Conservation (phyloP, 1,140 invertebrate species). For the Drosophila sulfurigaster region DNA sequence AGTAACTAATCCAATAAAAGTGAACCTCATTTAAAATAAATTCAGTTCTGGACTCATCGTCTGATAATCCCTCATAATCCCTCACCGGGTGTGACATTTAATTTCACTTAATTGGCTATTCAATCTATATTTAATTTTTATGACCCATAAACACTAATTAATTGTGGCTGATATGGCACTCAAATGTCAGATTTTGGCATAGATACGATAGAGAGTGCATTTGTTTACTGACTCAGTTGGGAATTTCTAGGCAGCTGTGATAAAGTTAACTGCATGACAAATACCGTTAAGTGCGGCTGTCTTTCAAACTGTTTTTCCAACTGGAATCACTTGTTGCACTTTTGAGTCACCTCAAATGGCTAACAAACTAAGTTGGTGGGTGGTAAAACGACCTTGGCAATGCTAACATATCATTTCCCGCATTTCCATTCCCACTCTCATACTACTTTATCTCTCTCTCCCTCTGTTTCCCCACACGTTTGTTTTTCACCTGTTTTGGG, state of each 20-base stretch:
- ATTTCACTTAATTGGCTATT: slow-evolving; percentile 4
- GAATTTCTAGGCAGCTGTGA: neutral
- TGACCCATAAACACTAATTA: slow-evolving; percentile 19
- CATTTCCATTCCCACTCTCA: neutral
- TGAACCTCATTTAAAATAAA: neutral
- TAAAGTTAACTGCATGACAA: slow-evolving; percentile 24
- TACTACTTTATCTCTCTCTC: too few relatives aligned
- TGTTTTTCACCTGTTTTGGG: neutral
- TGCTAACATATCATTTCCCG: slow-evolving; percentile 14
- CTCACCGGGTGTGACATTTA: neutral
- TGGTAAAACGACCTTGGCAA: slow-evolving; percentile 18
- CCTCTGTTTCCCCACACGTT: too few relatives aligned
- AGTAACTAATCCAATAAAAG: neutral
- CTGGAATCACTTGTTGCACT: slow-evolving; percentile 33
- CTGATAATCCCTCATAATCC: slow-evolving; percentile 9
- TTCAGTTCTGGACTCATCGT: neutral
- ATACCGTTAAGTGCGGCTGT: neutral
- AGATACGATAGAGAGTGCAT: slow-evolving; percentile 3
- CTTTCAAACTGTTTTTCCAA: slow-evolving; percentile 28
- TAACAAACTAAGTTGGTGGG: neutral
- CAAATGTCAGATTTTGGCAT: slow-evolving; percentile 12
- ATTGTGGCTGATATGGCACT: neutral
- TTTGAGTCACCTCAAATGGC: slow-evolving; percentile 23
- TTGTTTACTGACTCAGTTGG: slow-evolving; percentile 4
- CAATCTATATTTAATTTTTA: slow-evolving; percentile 18